A percentile compares a stretch with the other conserved stretches of the same genome.
phyloP scores from a whole-genome alignment of 1,140 invertebrate species.

The Atta texana region DNA sequence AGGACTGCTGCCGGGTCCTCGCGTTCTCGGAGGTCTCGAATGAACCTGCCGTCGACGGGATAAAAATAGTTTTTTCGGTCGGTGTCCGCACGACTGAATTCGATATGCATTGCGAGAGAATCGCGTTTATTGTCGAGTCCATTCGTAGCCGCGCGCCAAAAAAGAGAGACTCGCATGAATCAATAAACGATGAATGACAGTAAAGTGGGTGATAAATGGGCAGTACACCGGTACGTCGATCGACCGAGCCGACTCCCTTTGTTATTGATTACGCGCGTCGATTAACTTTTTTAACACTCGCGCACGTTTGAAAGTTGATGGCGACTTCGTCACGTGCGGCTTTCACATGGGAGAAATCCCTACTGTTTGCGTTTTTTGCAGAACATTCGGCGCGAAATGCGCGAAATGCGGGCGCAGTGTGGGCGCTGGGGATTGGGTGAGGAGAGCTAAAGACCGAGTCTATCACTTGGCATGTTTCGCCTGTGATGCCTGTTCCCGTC shows the following conservation, averaged over 20 bases:
- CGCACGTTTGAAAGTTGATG: conserved; percentile 29
- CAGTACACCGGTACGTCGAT: conserved; percentile 20
- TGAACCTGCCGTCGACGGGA: conserved; percentile 66
- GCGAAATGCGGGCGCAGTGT: conserved; percentile 97
- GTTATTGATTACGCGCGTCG: conserved; percentile 36
- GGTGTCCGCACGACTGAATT: conserved; percentile 1
- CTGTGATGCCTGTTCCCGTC: conserved; percentile 98
- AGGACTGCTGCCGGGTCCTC: conserved; percentile 62
- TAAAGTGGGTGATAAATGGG: conserved; percentile 52
- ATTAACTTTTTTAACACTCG: conserved; percentile 36
- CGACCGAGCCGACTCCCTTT: background rate
- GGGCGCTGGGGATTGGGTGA: conserved; percentile 98
- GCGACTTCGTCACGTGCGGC: background rate
- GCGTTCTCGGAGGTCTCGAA: conserved; percentile 67
- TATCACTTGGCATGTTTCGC: conserved; percentile 99
- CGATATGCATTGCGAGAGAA: background rate
- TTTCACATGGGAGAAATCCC: conserved; percentile 26
- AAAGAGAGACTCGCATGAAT: conserved; percentile 6
- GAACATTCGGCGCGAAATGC: conserved; percentile 98
- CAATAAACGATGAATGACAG: conserved; percentile 42
- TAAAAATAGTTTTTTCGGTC: conserved; percentile 66
- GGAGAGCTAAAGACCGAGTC: conserved; percentile 96
- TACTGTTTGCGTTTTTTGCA: conserved; percentile 85
- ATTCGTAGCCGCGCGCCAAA: background rate
- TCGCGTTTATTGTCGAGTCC: conserved; percentile 38